These are phyloP conservation scores for Cephus rjabovi DNA, from an alignment of 2,888 invertebrate genomes.

Conservation along the genomic window DNA sequence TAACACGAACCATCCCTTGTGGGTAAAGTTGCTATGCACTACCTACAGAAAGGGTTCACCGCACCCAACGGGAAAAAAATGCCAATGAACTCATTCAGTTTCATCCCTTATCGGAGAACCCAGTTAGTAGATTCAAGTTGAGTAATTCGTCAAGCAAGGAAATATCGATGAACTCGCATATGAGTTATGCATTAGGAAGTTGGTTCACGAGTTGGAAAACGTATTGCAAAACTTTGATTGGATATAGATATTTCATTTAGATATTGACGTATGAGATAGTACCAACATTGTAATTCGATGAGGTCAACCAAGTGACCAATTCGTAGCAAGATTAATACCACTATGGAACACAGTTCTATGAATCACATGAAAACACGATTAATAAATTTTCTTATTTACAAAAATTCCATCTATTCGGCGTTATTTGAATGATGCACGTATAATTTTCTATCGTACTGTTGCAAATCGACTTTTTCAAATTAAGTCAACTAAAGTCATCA, in stretches of 20 bases:
- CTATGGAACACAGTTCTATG: too few species aligned
- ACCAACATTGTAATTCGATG: neutral
- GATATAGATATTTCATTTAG: conserved; percentile 34
- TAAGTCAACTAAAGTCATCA: too few species aligned
- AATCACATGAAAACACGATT: too few species aligned
- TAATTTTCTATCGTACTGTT: too few species aligned
- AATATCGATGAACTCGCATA: neutral
- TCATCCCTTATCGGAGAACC: neutral
- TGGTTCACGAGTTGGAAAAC: conserved; percentile 10
- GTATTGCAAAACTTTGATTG: conserved; percentile 35
- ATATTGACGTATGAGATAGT: conserved; percentile 22
- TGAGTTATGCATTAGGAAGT: neutral
- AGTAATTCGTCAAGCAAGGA: neutral
- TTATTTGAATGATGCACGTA: too few species aligned
- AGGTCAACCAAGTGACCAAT: neutral
- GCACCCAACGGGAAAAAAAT: neutral
- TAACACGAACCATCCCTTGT: neutral
- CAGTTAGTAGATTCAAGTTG: neutral
- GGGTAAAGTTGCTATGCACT: neutral
- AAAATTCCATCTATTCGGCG: too few species aligned
- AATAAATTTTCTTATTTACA: too few species aligned
- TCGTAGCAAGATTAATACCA: neutral
- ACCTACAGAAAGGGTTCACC: neutral
- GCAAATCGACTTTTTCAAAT: too few species aligned
- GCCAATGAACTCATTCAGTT: neutral